Base-by-base conservation (phyloP, 37 sponge, comb jelly and placozoan genomes). In the Oscarella lobularis region DNA sequence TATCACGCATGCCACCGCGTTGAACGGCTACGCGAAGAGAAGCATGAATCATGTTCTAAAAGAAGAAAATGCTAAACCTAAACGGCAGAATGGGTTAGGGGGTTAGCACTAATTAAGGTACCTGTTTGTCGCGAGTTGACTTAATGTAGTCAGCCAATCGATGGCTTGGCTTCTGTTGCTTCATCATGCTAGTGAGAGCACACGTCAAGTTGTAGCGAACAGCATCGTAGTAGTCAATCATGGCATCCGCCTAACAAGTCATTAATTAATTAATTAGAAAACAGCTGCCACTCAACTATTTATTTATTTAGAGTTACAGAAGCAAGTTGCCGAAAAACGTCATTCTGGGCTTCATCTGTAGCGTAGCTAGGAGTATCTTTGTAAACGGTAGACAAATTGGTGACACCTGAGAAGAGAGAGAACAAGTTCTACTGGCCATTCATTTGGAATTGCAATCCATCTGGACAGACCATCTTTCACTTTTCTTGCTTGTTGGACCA, bases 351-450 rank as follows among this genome's bases (percentile, higher is more conserved):
- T 38, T 86, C 73, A 74, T 86, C 87, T 34, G 87, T 87, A 55
- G 78, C 72, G 72, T 84, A 92, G 73, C 86, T 85, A 14, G 93
- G 93, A 38, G 84, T 86, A 36, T 86, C 81, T 38, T 82, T 73
- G 81, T 92, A 92, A n/a, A 79, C 89, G 39, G 71, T 77, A 4
- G 77, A 39, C 33, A 92, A 75, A 6, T 77, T 66, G 41, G 79
- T 70, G 54, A 92, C 84, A 0, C 89, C 93, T 67, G 67, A n/a
- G n/a, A n/a, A n/a, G n/a, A n/a, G n/a, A n/a, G n/a, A n/a, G n/a
- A n/a, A n/a, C n/a, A n/a, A n/a, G n/a, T n/a, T n/a, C n/a, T n/a
- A n/a, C n/a, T n/a, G n/a, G n/a, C n/a, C n/a, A n/a, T n/a, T n/a
- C n/a, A 66, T 20, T 1, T 29, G 1, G 35, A 72, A 72, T 37